Conservation (phyloP, 1,140 invertebrate genomes). For the Aphidius ervi region DNA sequence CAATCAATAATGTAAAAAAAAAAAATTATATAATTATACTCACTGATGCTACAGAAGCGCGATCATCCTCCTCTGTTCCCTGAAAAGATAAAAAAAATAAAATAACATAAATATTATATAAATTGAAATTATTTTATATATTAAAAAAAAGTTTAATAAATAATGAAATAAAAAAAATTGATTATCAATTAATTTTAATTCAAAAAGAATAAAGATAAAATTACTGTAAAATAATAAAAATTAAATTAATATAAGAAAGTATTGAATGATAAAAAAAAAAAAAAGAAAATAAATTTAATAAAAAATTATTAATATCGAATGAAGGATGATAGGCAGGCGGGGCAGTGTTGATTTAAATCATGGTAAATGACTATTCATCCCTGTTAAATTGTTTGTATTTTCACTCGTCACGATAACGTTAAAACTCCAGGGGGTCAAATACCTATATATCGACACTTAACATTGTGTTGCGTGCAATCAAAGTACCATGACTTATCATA, state of each 20-base stretch:
- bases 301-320: conserved; percentile 6
- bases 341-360: conserved; percentile 30
- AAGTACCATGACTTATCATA: conserved; percentile 37
- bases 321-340: conserved; percentile 3
- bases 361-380: conserved; percentile 49
- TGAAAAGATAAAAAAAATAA: conserved; percentile 55
- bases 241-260: neutral
- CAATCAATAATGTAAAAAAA: conserved; percentile 3
- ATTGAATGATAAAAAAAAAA: neutral
- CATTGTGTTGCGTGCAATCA: conserved; percentile 22
- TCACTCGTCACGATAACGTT: conserved; percentile 46
- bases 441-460: conserved; percentile 36
- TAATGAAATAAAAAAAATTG: conserved; percentile 3
- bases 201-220: too few relatives aligned
- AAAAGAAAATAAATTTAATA: neutral
- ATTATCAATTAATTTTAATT: too few relatives aligned
- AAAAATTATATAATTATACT: conserved; percentile 37
- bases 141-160: conserved; percentile 12
- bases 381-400: conserved; percentile 53
- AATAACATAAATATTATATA: conserved; percentile 16
- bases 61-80: conserved; percentile 67
- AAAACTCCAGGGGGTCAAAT: conserved; percentile 31
- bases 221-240: neutral
- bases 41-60: conserved; percentile 65
- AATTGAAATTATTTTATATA: conserved; percentile 22